Evolutionary conservation across 2,113 vertebrate genomes (phyloP).

Genomic region (Limanda limanda): DNA sequence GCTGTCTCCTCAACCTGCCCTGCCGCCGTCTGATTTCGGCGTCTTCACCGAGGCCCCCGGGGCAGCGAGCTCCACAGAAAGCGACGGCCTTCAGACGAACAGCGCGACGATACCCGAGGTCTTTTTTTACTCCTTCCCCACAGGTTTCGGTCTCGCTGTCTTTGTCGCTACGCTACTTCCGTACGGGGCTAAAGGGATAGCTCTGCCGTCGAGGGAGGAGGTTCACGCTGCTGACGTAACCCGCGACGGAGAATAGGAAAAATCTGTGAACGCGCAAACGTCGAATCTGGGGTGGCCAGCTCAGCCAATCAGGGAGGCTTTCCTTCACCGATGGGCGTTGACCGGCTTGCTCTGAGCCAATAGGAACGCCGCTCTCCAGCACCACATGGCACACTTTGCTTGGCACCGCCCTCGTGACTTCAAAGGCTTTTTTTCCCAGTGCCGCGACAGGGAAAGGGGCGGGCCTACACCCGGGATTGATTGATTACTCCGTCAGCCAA

Average conservation of each 20-base stretch:
- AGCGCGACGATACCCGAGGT: slow-evolving; percentile 72
- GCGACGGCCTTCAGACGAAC: slow-evolving; percentile 40
- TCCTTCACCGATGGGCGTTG: slow-evolving; percentile 68
- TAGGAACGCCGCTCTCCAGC: slow-evolving; percentile 37
- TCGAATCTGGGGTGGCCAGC: slow-evolving; percentile 64
- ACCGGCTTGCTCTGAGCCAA: slow-evolving; percentile 51
- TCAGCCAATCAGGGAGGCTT: slow-evolving; percentile 73
- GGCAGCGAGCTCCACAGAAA: slow-evolving; percentile 47
- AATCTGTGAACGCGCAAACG: slow-evolving; percentile 73
- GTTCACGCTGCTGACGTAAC: slow-evolving; percentile 62
- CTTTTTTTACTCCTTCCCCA: slow-evolving; percentile 81
- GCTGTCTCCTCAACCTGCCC: slow-evolving; percentile 27
- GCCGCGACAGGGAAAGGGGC: slow-evolving; percentile 65
- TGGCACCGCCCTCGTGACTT: slow-evolving; percentile 68
- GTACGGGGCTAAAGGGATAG: slow-evolving; percentile 38
- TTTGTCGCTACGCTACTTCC: slow-evolving; percentile 82
- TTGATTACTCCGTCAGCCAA: slow-evolving; percentile 72
- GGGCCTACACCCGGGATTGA: slow-evolving; percentile 52
- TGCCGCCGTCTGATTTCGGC: slow-evolving; percentile 44
- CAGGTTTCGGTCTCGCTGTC: slow-evolving; percentile 81
- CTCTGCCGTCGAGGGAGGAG: background rate
- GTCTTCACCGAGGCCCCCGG: slow-evolving; percentile 35
- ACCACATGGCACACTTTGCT: slow-evolving; percentile 82
- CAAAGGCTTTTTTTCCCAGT: slow-evolving; percentile 53
- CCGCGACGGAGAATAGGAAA: slow-evolving; percentile 67